Base-by-base conservation (phyloP, 2,113 vertebrate genomes). In the Chroicocephalus ridibundus region DNA sequence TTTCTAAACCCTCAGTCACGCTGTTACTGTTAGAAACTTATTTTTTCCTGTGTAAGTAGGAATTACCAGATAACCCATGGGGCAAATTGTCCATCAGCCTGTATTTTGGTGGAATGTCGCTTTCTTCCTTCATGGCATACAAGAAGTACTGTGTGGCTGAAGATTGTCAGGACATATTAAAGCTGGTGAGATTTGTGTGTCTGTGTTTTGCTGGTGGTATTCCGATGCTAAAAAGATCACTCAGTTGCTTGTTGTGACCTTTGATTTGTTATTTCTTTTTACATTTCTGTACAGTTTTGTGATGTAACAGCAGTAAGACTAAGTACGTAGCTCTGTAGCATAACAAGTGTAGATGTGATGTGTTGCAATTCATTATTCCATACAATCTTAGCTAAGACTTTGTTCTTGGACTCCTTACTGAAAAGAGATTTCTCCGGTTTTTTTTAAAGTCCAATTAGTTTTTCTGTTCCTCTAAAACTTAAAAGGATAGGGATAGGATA, bases 101-200 rank as follows among this genome's bases (percentile, higher is more conserved):
- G 52, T 98, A 98, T 77, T 96, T 99, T 95, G 98, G 98, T 80
- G 98, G 98, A 32, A 96, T 99, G 94, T 98, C 98, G 0, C 97
- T 99, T 84, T 98, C 98, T 38, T 98, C 93, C 71, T 98, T 99
- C 97, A 97, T 99, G 98, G 98, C 98, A 42, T 96, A 98, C 62
- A 98, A 99, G 70, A 97, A 98, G 64, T 98, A 99, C 36, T 98
- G 98, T 49, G 81, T 96, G 90, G 82, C 57, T 91, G 97, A 97
- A 94, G 96, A 96, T 51, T 60, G 76, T 93, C 96, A 91, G 65
- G 96, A 97, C 18, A 17, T 94, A 24, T 0, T 88, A 44, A 91
- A 94, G 77, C 85, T 97, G 97, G 97, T 98, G 95, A 97, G 97
- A 90, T 62, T 20, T 69, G 1, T 40, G 9, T 55, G 19, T 60